Percentiles rank a stretch among this genome's conserved stretches.
These are phyloP conservation scores for Drosophila merina DNA, from an alignment of 2,888 invertebrate species.

Conservation along the genomic window DNA sequence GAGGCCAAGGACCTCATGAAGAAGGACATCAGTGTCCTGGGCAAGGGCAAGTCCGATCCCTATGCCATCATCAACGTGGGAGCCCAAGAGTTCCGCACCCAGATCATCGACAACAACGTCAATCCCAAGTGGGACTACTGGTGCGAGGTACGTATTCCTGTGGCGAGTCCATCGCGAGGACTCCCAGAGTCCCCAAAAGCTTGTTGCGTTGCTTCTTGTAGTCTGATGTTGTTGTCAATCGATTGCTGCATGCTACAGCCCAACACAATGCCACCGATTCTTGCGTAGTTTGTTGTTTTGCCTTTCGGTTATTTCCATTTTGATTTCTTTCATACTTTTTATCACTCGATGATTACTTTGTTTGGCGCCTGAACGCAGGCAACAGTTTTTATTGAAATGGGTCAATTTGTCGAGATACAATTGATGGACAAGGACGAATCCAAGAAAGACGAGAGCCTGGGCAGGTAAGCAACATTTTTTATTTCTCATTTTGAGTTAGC, in stretches of 20 bases:
- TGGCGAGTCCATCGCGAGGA: background rate
- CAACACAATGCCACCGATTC: conserved; percentile 29
- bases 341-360: conserved; percentile 61
- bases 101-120: conserved; percentile 96
- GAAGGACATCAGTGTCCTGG: conserved; percentile 96
- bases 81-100: conserved; percentile 96
- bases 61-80: conserved; percentile 96
- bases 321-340: conserved; percentile 47
- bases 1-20: conserved; percentile 98
- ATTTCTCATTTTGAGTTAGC: background rate
- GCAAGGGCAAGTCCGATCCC: conserved; percentile 98
- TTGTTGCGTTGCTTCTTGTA: conserved; percentile 41
- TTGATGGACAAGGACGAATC: conserved; percentile 96
- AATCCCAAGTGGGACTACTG: conserved; percentile 99
- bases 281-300: conserved; percentile 40
- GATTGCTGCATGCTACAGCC: conserved; percentile 67
- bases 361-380: conserved; percentile 76
- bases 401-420: conserved; percentile 86
- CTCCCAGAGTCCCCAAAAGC: background rate
- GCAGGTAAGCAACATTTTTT: conserved; percentile 88
- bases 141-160: conserved; percentile 92
- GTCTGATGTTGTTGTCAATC: conserved; percentile 53
- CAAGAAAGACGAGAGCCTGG: conserved; percentile 94
- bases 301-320: conserved; percentile 46
- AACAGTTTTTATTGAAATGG: conserved; percentile 83